Evolutionary conservation across 2,113 vertebrate species (phyloP).

Genomic region (Phalacrocorax aristotelis): DNA sequence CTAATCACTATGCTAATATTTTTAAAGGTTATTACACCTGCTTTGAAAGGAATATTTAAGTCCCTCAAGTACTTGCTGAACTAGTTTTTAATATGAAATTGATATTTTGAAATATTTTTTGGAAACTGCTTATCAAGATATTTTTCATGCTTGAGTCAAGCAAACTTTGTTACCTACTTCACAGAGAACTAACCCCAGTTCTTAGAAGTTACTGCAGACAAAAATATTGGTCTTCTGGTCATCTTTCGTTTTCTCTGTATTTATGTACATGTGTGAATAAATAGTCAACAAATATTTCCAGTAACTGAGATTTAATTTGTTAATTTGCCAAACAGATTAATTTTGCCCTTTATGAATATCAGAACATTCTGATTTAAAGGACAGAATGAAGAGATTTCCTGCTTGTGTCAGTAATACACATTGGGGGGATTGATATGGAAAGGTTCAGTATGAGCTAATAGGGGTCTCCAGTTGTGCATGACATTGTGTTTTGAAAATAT

Average conservation of each 20-base stretch:
- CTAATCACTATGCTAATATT: not conserved
- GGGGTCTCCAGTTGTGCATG: not conserved
- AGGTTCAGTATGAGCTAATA: not conserved
- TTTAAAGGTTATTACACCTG: not conserved
- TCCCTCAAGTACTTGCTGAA: not conserved
- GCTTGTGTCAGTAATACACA: not conserved
- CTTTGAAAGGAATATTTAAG: not conserved
- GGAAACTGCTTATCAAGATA: not conserved
- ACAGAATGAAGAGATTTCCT: not conserved
- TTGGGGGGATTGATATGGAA: not conserved
- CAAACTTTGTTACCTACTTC: not conserved
- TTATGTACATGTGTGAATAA: not conserved
- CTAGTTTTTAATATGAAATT: not conserved
- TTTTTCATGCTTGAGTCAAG: not conserved
- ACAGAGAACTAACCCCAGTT: not conserved
- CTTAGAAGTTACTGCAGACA: not conserved
- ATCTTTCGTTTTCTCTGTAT: not conserved
- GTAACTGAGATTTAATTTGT: not conserved
- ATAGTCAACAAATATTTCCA: not conserved
- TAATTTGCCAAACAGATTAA: not conserved
- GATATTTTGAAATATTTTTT: not conserved
- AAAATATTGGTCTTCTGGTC: not conserved
- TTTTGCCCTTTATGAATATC: not conserved
- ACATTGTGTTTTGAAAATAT: not conserved
- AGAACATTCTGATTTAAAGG: not conserved